These are phyloP conservation scores for Rhagologus leucostigma DNA, from an alignment of 2,113 vertebrate genomes.

Conservation along the genomic window DNA sequence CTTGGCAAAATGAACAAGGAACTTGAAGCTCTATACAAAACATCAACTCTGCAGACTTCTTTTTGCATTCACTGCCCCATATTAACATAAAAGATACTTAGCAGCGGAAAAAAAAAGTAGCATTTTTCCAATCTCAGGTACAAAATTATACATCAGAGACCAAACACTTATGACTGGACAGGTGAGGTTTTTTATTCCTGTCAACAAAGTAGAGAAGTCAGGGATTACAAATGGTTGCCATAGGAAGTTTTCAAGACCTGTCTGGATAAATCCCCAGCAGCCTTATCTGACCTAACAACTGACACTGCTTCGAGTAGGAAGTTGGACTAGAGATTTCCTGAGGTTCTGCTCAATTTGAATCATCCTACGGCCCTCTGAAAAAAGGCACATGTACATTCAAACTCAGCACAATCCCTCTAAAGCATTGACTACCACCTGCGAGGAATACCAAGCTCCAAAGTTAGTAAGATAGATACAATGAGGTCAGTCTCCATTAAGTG, in stretches of 20 bases:
- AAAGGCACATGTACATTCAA: neutral
- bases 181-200: neutral
- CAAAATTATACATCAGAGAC: neutral
- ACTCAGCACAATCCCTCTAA: neutral
- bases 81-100: neutral
- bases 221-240: neutral
- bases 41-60: neutral
- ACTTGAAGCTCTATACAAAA: neutral
- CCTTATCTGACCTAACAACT: neutral
- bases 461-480: neutral
- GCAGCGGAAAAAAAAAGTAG: neutral
- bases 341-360: neutral
- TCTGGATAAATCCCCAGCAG: neutral
- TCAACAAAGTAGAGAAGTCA: neutral
- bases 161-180: neutral
- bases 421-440: neutral
- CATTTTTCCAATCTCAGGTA: neutral
- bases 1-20: neutral
- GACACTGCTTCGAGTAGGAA: neutral
- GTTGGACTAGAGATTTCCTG: neutral
- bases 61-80: neutral
- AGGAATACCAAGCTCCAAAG: neutral
- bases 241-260: neutral
- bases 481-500: neutral
- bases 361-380: neutral